Conservation (phyloP, 2,797 vertebrate genomes). For the Sebastes diploproa region DNA sequence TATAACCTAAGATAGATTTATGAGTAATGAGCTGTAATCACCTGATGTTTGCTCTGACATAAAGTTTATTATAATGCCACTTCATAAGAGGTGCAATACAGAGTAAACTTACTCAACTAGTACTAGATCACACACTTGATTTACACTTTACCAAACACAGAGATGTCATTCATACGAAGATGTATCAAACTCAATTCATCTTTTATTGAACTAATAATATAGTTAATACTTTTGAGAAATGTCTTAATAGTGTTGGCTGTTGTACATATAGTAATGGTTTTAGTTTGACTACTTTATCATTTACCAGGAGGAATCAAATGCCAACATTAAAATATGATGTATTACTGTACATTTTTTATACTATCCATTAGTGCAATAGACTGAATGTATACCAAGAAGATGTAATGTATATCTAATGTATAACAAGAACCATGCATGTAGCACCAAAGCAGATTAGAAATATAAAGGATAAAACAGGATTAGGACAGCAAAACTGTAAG, state of each 20-base stretch:
- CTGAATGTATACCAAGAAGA: background rate
- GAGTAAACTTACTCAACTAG: background rate
- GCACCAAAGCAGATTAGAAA: background rate
- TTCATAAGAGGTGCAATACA: background rate
- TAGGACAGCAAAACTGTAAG: fast-evolving
- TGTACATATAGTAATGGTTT: background rate
- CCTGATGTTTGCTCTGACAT: background rate
- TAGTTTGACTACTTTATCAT: background rate
- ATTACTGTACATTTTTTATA: background rate
- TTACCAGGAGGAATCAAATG: background rate
- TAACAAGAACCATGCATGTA: background rate
- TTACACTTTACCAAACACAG: background rate
- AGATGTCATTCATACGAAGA: background rate
- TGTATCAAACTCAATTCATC: background rate
- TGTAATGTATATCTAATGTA: background rate
- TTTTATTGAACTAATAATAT: background rate
- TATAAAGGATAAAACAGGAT: background rate
- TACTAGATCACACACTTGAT: background rate
- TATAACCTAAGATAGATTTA: background rate
- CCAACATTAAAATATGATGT: background rate
- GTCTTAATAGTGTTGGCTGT: background rate
- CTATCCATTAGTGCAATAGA: background rate
- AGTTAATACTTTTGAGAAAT: background rate
- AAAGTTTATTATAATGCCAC: too few species aligned
- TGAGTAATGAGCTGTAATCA: background rate